These are phyloP conservation scores for Chouioia cunea DNA, from an alignment of 2,888 invertebrate species.

Conservation along the genomic window DNA sequence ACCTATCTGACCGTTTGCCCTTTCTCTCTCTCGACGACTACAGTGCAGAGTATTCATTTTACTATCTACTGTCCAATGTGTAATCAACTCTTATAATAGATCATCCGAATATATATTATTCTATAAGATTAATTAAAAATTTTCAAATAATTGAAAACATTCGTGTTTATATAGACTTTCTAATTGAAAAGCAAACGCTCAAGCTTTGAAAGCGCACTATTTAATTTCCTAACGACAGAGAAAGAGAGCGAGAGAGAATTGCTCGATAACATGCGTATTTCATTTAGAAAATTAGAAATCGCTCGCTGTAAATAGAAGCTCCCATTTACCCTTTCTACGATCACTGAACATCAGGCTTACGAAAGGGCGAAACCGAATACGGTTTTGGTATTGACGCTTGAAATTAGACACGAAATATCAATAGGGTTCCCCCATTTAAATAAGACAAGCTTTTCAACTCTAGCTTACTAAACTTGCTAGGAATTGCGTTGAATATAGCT, in stretches of 20 bases:
- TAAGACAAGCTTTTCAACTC: slow-evolving; percentile 43
- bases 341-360: slow-evolving; percentile 11
- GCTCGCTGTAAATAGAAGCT: neutral
- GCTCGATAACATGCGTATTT: slow-evolving; percentile 10
- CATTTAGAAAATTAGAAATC: slow-evolving; percentile 39
- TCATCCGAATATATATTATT: too few species aligned
- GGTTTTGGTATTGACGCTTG: slow-evolving; percentile 30
- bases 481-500: too few species aligned
- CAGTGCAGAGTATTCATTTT: too few species aligned
- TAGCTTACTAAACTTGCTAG: too few species aligned
- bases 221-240: slow-evolving; percentile 1
- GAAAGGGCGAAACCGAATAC: neutral
- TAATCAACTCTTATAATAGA: too few species aligned
- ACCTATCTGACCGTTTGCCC: neutral
- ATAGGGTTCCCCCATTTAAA: slow-evolving; percentile 18
- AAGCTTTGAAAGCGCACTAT: slow-evolving; percentile 12
- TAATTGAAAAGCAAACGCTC: slow-evolving; percentile 14
- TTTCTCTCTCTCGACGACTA: too few species aligned
- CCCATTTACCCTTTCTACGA: too few species aligned
- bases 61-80: too few species aligned
- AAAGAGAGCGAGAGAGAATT: slow-evolving; percentile 6
- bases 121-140: too few species aligned
- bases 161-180: too few species aligned
- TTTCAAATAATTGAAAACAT: too few species aligned
- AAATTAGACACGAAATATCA: slow-evolving; percentile 44